Evolutionary conservation across 2,797 vertebrate genomes (phyloP).

Genomic region (Spinus pinus): DNA sequence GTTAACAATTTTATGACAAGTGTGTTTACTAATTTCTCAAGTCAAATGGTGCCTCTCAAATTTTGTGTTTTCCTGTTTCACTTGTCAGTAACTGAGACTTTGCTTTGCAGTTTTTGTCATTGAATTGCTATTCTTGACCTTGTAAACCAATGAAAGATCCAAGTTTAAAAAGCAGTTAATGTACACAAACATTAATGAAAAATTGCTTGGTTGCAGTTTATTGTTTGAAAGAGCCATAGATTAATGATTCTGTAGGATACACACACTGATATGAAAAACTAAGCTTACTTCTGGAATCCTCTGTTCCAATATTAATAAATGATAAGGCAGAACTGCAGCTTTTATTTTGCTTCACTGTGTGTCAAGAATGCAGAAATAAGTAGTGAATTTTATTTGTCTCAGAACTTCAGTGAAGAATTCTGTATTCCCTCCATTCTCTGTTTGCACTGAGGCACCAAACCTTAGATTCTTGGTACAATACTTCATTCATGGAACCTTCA

Average conservation of each 20-base stretch:
- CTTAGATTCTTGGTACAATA: not conserved
- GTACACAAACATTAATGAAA: constrained; percentile 45
- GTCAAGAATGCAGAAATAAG: not conserved
- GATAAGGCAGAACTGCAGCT: not conserved
- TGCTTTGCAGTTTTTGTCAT: not conserved
- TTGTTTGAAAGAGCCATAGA: constrained; percentile 51
- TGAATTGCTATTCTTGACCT: not conserved
- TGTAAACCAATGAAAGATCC: constrained; percentile 11
- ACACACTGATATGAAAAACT: constrained; percentile 31
- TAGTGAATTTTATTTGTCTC: not conserved
- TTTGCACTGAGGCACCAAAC: not conserved
- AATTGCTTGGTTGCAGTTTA: constrained; percentile 41
- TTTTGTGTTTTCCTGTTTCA: not conserved
- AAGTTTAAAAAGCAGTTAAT: constrained; percentile 49
- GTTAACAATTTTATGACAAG: not conserved
- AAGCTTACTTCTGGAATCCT: not conserved
- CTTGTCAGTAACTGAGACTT: not conserved
- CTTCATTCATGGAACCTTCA: not conserved
- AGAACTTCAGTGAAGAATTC: not conserved
- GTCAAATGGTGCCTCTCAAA: not conserved
- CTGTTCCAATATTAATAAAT: constrained; percentile 19
- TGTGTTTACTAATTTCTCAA: not conserved
- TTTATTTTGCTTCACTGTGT: not conserved
- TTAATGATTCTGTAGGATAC: constrained; percentile 52
- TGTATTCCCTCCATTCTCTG: not conserved